Evolutionary conservation across 2,888 invertebrate species (phyloP), one percentile per base, ranked within the genome.

Genomic region (Parasteatoda lunata): DNA sequence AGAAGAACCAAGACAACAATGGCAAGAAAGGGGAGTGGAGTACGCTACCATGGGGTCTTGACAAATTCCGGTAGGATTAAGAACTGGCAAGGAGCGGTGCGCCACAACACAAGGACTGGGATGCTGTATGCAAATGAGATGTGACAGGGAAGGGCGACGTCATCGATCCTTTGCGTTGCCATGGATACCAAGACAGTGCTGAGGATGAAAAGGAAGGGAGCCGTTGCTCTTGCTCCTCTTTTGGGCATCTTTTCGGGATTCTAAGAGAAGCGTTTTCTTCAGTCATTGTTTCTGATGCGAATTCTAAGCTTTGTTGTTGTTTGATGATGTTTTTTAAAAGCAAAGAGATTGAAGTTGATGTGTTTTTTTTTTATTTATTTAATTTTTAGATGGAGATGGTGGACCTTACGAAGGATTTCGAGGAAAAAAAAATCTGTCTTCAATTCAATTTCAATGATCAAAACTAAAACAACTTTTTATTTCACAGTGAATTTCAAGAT

Each of bases 81-180:
- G 87, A 69, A 79, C 69, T 87, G 87, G 77, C 82, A 87, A 77
- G n/a, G 70, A 68, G 77, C 77, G 87, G 87, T 87, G 86, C 78
- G 78, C 87, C 87, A 52, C 87, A 87, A 77, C 71, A 77, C 80
- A 73, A 59, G 87, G 65, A 77, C 87, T 87, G 87, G 82, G 72
- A 82, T 82, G 82, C 87, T 73, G 82, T 87, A 87, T 87, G 87
- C 87, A 87, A 87, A 87, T 87, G 87, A 87, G 87, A 87, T 87
- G 87, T 87, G 86, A 81, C 81, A 82, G 86, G 77, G 73, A 64
- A 77, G 87, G 82, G 69, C 82, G 77, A 82, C 87, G 82, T 87
- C 87, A 87, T 87, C 87, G 87, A 87, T 87, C 87, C 80, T 77
- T 71, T 15, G 47, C 54, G 87, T 82, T 69, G 77, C 69, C 70